Evolutionary conservation across 2,113 vertebrate genomes (phyloP).

Genomic region (Lontra canadensis): DNA sequence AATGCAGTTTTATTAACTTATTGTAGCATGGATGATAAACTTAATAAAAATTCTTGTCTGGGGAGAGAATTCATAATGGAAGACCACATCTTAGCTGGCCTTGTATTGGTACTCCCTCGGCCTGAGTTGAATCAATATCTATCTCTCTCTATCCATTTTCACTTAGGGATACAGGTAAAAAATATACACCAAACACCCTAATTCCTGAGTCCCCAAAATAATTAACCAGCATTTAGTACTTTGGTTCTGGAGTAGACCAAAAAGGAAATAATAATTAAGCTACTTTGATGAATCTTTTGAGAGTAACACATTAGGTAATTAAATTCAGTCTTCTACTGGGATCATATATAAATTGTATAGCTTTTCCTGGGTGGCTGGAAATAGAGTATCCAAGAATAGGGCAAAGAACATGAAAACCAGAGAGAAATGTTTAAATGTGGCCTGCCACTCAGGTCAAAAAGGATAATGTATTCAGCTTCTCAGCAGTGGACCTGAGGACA

Average conservation of each 20-base stretch:
- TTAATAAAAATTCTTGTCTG: background rate
- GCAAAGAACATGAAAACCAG: background rate
- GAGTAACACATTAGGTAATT: background rate
- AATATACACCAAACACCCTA: too few species aligned
- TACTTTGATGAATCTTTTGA: conserved; percentile 10
- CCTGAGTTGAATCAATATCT: background rate
- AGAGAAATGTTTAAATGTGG: background rate
- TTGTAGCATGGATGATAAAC: background rate
- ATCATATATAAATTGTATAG: background rate
- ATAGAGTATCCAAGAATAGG: background rate
- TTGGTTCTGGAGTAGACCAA: background rate
- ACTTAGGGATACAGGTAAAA: background rate
- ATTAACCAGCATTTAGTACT: background rate
- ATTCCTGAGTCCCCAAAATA: background rate
- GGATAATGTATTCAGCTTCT: background rate
- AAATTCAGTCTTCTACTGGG: background rate
- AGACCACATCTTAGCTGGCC: background rate
- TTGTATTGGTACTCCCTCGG: background rate
- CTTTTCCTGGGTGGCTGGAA: background rate
- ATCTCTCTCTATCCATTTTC: fast-evolving
- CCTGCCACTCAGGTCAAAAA: background rate
- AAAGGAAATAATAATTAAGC: background rate
- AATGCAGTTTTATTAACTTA: background rate
- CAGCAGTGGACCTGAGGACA: background rate
- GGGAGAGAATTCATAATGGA: background rate